These are phyloP conservation scores for Chionodraco myersi DNA, from an alignment of 2,113 vertebrate genomes.

Conservation along the genomic window DNA sequence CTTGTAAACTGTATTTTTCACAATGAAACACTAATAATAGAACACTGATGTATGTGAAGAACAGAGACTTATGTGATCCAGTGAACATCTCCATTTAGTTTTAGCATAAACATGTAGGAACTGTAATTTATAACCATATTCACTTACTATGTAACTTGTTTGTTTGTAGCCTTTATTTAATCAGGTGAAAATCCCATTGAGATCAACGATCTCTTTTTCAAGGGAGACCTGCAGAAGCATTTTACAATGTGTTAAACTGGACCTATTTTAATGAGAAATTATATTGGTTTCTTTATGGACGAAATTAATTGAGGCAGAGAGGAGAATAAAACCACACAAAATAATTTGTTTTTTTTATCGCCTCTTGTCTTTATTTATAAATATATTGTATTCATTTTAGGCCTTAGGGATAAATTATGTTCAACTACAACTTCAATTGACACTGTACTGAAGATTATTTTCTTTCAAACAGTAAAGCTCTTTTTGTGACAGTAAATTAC, in stretches of 20 bases:
- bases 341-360: neutral
- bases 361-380: neutral
- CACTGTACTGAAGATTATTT: neutral
- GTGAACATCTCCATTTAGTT: neutral
- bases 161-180: no score
- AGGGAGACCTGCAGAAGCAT: neutral
- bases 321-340: neutral
- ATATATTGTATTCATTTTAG: neutral
- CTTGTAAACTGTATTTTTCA: neutral
- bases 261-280: conserved; percentile 29
- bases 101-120: neutral
- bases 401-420: no score
- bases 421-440: no score
- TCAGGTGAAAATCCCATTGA: no score
- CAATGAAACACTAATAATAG: neutral
- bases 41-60: neutral
- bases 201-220: no score
- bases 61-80: neutral
- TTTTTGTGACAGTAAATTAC: conserved; percentile 11
- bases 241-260: neutral
- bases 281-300: conserved; percentile 20
- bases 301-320: neutral
- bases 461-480: conserved; percentile 7
- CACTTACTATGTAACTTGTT: neutral
- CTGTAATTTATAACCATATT: neutral